Evolutionary conservation across 2,888 invertebrate species (phyloP).

Genomic region (Phania funesta): DNA sequence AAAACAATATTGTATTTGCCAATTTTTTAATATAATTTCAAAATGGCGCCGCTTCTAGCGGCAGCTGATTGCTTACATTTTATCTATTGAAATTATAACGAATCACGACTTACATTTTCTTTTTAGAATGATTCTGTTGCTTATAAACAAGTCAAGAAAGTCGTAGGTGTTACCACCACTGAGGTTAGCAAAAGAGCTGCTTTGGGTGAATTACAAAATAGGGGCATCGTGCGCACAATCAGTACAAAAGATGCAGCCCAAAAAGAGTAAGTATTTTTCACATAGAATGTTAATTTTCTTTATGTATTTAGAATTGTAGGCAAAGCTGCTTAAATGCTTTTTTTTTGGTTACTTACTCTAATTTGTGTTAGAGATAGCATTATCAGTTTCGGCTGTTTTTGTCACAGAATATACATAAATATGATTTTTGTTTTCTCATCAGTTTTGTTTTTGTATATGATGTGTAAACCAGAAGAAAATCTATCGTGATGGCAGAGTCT

Average conservation of each 20-base stretch:
- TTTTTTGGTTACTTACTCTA: too few species aligned
- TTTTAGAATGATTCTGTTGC: constrained; percentile 76
- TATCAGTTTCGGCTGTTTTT: too few species aligned
- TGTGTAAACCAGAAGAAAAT: background rate
- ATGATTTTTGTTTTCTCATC: constrained; percentile 4
- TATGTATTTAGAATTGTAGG: too few species aligned
- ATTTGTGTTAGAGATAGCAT: too few species aligned
- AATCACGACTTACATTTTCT: background rate
- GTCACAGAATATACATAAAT: too few species aligned
- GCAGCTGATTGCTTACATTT: too few species aligned
- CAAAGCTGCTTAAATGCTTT: too few species aligned
- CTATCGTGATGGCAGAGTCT: background rate
- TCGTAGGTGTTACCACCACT: constrained; percentile 72
- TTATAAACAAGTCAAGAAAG: constrained; percentile 74
- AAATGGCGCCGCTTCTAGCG: background rate
- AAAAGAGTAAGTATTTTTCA: constrained; percentile 74
- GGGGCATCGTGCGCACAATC: constrained; percentile 76
- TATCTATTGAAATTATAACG: too few species aligned
- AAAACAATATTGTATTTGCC: too few species aligned
- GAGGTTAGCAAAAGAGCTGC: constrained; percentile 79
- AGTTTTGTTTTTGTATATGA: constrained; percentile 1
- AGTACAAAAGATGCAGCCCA: constrained; percentile 73
- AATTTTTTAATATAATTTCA: background rate
- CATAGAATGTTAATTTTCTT: too few species aligned
- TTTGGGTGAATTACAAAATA: constrained; percentile 82